These are phyloP conservation scores for Camptogramma bilineatum DNA, from an alignment of 2,888 invertebrate genomes.

Conservation along the genomic window DNA sequence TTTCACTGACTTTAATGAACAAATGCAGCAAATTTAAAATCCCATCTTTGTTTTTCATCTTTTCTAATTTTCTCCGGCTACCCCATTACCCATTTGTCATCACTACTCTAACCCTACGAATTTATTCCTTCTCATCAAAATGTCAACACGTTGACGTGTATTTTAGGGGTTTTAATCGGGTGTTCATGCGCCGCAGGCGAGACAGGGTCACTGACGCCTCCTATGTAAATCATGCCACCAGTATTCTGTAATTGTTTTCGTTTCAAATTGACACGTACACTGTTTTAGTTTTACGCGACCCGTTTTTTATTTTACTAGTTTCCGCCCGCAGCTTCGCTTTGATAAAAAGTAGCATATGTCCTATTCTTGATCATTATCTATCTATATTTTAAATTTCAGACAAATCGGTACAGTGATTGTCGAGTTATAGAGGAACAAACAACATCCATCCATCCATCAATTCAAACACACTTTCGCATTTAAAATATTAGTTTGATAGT, in stretches of 20 bases:
- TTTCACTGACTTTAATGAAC: too few species aligned
- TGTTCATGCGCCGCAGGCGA: conserved; percentile 52
- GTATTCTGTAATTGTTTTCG: conserved; percentile 77
- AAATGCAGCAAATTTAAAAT: not conserved
- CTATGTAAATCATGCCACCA: conserved; percentile 75
- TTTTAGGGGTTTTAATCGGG: conserved; percentile 82
- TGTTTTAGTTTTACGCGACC: conserved; percentile 60
- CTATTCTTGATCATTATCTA: too few species aligned
- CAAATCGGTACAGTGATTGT: too few species aligned
- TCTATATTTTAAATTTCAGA: too few species aligned
- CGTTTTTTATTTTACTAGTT: too few species aligned
- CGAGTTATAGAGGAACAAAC: too few species aligned
- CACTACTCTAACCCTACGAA: conserved; percentile 55
- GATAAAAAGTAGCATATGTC: too few species aligned
- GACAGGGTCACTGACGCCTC: conserved; percentile 51
- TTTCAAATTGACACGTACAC: conserved; percentile 72
- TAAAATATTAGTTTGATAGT: too few species aligned
- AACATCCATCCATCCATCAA: too few species aligned
- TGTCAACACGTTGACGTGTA: conserved; percentile 83
- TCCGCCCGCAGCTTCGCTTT: too few species aligned
- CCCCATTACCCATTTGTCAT: conserved; percentile 31
- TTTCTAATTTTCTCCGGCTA: conserved; percentile 1
- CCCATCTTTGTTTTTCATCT: not conserved
- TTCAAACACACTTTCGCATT: too few species aligned
- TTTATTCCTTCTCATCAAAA: conserved; percentile 83